Conservation (phyloP, 2,113 vertebrate species). For the Solea solea region DNA sequence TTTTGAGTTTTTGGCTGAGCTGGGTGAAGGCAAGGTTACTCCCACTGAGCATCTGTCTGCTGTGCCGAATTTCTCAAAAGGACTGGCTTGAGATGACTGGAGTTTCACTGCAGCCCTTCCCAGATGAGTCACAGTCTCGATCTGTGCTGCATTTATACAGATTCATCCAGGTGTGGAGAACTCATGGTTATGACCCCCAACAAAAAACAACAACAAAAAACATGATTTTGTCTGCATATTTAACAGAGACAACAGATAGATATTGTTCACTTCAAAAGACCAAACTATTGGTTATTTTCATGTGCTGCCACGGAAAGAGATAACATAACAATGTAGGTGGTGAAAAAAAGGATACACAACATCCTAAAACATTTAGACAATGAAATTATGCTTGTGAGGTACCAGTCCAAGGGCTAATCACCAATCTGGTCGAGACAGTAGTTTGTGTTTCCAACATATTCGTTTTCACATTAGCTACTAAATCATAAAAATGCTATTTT, state of each 20-base stretch:
- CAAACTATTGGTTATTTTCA: neutral
- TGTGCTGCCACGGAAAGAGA: neutral
- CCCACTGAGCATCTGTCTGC: constrained; percentile 49
- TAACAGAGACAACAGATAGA: neutral
- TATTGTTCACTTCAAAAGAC: neutral
- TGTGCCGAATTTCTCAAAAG: constrained; percentile 31
- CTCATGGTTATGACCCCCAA: neutral
- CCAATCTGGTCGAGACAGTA: too few species aligned
- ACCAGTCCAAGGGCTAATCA: too few species aligned
- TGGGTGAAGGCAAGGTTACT: constrained; percentile 49
- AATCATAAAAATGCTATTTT: too few species aligned
- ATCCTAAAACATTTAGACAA: too few species aligned
- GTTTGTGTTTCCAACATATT: too few species aligned
- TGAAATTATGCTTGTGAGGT: too few species aligned
- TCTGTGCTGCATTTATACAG: constrained; percentile 16
- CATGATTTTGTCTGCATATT: neutral
- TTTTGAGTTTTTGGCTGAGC: constrained; percentile 17
- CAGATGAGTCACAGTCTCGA: constrained; percentile 46
- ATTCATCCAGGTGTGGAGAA: constrained; percentile 37
- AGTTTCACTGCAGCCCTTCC: constrained; percentile 39
- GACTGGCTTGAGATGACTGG: constrained; percentile 22
- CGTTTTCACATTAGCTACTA: too few species aligned
- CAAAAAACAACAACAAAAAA: neutral
- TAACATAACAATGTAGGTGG: too few species aligned
- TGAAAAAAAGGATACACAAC: too few species aligned